Evolutionary conservation across 2,113 vertebrate species (phyloP), one percentile per base, ranked within the genome.

Genomic region (Anoura caudifer): DNA sequence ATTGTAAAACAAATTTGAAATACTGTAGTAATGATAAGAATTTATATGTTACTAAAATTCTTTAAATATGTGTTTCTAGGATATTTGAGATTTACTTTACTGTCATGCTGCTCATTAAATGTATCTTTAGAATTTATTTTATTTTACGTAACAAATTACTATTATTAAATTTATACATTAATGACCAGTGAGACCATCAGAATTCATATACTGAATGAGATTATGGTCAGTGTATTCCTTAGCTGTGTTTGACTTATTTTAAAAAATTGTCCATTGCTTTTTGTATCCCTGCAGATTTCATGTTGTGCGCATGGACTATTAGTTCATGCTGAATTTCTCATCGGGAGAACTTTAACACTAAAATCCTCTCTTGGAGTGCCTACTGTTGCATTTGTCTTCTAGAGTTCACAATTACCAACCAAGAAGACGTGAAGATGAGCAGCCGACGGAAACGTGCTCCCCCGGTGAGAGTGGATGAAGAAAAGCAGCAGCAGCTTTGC

Each of bases 391-490:
- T 87, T 94, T 97, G 11, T 96, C 36, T 92, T 82, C 43, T 87
- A 97, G 97, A 83, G 45, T 90, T 93, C 65, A 76, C 12, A 28
- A 38, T 63, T 72, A 33, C 14, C 33, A 69, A 31, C 33, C 65
- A 89, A 92, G 69, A 94, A 90, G 94, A 79, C 22, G 0, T 33
- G 96, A 99, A 93, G 88, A 99, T 99, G 99, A 99, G 99, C 80
- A 98, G 98, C 98, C 98, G 99, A 76, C 98, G 99, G 91, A 99
- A 99, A 87, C 98, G 98, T 7, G 99, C 98, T 0, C 98, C 99
- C 77, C 99, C 99, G 0, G 98, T 99, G 90, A 99, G 98, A 98
- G 96, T 99, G 79, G 99, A 99, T 61, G 99, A 99, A 63, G 99
- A 99, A 16, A 98, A 98, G 81, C 99, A 99, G 97, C 99, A 98